Evolutionary conservation across 2,888 invertebrate genomes (phyloP).

Genomic region (Luffia ferchaultella): DNA sequence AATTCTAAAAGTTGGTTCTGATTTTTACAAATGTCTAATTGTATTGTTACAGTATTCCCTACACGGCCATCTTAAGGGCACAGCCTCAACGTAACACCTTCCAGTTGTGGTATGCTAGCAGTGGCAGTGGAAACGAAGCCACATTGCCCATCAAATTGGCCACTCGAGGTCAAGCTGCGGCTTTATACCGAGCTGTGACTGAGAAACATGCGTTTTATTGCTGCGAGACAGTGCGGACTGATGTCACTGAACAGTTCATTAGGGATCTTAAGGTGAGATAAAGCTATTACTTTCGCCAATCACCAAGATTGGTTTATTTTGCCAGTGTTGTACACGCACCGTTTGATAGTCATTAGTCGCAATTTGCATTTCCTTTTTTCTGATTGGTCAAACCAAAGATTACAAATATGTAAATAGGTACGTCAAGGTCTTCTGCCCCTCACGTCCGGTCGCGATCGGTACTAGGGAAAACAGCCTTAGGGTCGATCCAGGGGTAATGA

Average conservation of each 20-base stretch:
- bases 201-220: slow-evolving; percentile 94
- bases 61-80: slow-evolving; percentile 82
- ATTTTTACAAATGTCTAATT: too few species aligned
- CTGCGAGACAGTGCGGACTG: slow-evolving; percentile 88
- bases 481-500: too few species aligned
- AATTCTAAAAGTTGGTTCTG: too few species aligned
- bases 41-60: slow-evolving; percentile 73
- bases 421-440: too few species aligned
- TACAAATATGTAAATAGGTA: too few species aligned
- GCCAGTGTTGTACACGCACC: too few species aligned
- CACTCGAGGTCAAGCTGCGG: slow-evolving; percentile 82
- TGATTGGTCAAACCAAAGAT: too few species aligned
- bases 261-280: slow-evolving; percentile 78
- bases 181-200: slow-evolving; percentile 85
- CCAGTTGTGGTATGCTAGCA: slow-evolving; percentile 76
- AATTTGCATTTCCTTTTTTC: too few species aligned
- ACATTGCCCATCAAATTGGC: slow-evolving; percentile 82
- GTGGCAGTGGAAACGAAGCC: slow-evolving; percentile 73
- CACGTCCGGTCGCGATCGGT: too few species aligned
- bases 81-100: slow-evolving; percentile 78
- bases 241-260: slow-evolving; percentile 89
- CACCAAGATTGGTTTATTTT: background rate
- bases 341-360: too few species aligned
- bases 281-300: too few species aligned
- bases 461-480: too few species aligned